A percentile compares a stretch with the other conserved stretches of the same genome.
Conservation (phyloP, 2,888 invertebrate species). For the Acrobasis suavella region DNA sequence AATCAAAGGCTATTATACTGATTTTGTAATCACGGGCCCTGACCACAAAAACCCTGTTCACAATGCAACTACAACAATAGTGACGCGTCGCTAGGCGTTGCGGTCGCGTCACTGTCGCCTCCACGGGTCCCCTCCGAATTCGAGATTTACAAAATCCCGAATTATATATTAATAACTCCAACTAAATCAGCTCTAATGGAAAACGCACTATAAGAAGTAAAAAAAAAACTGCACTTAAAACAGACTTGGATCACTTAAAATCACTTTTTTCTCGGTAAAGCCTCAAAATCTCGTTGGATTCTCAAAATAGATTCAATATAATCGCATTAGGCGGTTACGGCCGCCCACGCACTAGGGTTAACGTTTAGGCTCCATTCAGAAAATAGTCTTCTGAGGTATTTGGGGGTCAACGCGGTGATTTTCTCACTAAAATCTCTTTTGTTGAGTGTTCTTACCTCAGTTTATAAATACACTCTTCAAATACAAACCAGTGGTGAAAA, state of each 20-base stretch:
- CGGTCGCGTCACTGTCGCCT: constrained; percentile 25
- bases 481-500: too few species aligned
- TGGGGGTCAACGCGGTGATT: background rate
- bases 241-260: background rate
- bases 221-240: too few species aligned
- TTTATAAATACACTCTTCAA: background rate
- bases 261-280: background rate
- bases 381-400: background rate
- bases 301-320: background rate
- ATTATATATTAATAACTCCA: too few species aligned
- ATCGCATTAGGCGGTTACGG: background rate
- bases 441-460: background rate
- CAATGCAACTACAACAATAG: constrained; percentile 23
- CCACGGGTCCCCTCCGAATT: constrained; percentile 17
- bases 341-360: background rate
- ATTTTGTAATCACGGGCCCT: constrained; percentile 9
- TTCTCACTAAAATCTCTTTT: background rate
- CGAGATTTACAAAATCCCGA: too few species aligned
- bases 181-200: constrained; percentile 9
- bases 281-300: background rate
- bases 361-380: background rate
- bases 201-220: too few species aligned
- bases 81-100: constrained; percentile 22
- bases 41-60: constrained; percentile 19
- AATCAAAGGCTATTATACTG: background rate